These are phyloP conservation scores for Clarias gariepinus DNA, from an alignment of 2,113 vertebrate species.

Conservation along the genomic window DNA sequence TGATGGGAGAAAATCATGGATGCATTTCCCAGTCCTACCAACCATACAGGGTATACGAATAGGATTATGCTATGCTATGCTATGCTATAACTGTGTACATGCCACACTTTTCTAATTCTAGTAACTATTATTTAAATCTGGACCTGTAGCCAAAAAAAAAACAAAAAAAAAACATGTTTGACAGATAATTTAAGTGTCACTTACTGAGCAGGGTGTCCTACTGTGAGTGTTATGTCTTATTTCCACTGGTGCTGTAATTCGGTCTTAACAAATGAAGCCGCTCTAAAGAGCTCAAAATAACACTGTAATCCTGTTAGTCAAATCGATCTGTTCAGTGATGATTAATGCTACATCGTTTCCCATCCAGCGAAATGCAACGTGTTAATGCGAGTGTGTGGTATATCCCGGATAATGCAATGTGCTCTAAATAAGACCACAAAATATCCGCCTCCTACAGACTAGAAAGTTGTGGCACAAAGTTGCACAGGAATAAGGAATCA, in stretches of 20 bases:
- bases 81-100: too few relatives aligned
- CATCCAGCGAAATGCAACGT: background rate
- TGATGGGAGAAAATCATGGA: background rate
- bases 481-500: constrained; percentile 12
- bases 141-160: background rate
- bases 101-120: background rate
- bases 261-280: constrained; percentile 1
- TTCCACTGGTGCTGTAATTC: background rate
- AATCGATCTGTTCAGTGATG: constrained; percentile 30
- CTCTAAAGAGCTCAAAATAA: constrained; percentile 18
- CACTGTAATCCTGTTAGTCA: constrained; percentile 39
- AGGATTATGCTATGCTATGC: background rate
- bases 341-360: constrained; percentile 17
- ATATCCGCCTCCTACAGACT: background rate
- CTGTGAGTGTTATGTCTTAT: background rate
- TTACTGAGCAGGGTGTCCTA: background rate
- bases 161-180: background rate
- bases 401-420: background rate
- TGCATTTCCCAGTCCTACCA: background rate
- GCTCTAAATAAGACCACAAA: background rate
- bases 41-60: background rate
- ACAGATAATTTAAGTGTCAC: constrained; percentile 10
- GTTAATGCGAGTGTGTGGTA: constrained; percentile 12
- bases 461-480: constrained; percentile 18
- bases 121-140: background rate